Evolutionary conservation across 2,888 invertebrate species (phyloP).

Genomic region (Apodemia mormo): DNA sequence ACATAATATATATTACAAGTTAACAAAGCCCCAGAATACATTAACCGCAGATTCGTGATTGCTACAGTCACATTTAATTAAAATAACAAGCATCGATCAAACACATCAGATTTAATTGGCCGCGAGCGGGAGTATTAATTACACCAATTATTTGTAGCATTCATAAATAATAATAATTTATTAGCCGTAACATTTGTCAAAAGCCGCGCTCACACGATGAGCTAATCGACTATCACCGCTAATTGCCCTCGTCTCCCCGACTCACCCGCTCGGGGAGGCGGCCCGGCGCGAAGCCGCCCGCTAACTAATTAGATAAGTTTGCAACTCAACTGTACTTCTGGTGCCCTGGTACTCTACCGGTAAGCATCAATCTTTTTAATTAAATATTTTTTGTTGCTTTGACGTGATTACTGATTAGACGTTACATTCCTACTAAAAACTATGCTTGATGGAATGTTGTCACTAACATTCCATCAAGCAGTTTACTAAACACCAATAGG

Average conservation of each 20-base stretch:
- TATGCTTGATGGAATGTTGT: too few relatives aligned
- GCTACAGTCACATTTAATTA: constrained; percentile 40
- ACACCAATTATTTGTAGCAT: constrained; percentile 62
- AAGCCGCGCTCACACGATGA: constrained; percentile 79
- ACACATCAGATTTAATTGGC: constrained; percentile 46
- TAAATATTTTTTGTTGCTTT: constrained; percentile 80
- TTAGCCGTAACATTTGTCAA: constrained; percentile 77
- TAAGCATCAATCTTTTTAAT: constrained; percentile 82
- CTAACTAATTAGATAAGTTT: constrained; percentile 82
- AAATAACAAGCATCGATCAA: constrained; percentile 45
- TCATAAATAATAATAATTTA: constrained; percentile 72
- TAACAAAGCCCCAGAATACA: constrained; percentile 23
- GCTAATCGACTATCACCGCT: constrained; percentile 82
- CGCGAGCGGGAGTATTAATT: constrained; percentile 51
- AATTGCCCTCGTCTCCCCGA: constrained; percentile 65
- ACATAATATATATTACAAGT: constrained; percentile 8
- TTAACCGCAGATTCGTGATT: constrained; percentile 30
- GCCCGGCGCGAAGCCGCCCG: constrained; percentile 47
- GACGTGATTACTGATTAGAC: constrained; percentile 75
- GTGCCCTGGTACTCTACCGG: constrained; percentile 66
- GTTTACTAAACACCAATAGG: too few relatives aligned
- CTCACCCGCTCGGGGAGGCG: constrained; percentile 40
- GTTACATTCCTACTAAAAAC: constrained; percentile 56
- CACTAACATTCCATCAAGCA: too few relatives aligned
- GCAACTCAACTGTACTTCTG: constrained; percentile 80